Percentiles rank a stretch among this genome's conserved stretches.
phyloP scores from a whole-genome alignment of 2,113 vertebrate genomes.

The Dipodomys merriami region DNA sequence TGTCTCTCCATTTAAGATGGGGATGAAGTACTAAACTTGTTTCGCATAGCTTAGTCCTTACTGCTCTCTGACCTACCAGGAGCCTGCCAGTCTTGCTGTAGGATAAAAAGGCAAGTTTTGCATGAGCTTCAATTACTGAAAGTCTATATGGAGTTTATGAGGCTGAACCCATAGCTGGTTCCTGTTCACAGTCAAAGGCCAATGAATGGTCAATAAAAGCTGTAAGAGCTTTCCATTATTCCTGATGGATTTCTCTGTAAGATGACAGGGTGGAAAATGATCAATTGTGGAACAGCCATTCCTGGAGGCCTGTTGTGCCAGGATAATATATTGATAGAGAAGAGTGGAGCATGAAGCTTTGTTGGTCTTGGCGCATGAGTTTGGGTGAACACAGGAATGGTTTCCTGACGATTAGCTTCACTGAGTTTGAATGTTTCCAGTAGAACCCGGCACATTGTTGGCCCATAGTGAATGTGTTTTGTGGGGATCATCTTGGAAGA shows the following conservation, averaged over 20 bases:
- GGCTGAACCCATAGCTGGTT: slow-evolving; percentile 72
- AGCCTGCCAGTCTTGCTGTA: not conserved
- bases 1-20: not conserved
- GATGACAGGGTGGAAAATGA: slow-evolving; percentile 63
- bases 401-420: not conserved
- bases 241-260: slow-evolving; percentile 70
- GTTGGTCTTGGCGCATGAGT: not conserved
- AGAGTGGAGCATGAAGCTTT: not conserved
- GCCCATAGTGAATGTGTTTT: not conserved
- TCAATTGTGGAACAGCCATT: slow-evolving; percentile 61
- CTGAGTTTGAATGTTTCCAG: not conserved
- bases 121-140: slow-evolving; percentile 59
- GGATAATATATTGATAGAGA: slow-evolving; percentile 32
- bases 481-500: not conserved
- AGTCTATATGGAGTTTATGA: slow-evolving; percentile 65
- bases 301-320: slow-evolving; percentile 29
- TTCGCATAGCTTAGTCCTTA: not conserved
- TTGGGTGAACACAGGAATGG: slow-evolving; percentile 25
- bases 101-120: slow-evolving; percentile 58
- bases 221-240: slow-evolving; percentile 66
- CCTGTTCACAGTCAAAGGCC: slow-evolving; percentile 72
- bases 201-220: slow-evolving; percentile 71
- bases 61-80: not conserved
- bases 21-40: not conserved
- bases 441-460: not conserved